Evolutionary conservation across 2,113 vertebrate species (phyloP).

Genomic region (Pelusios castaneus): DNA sequence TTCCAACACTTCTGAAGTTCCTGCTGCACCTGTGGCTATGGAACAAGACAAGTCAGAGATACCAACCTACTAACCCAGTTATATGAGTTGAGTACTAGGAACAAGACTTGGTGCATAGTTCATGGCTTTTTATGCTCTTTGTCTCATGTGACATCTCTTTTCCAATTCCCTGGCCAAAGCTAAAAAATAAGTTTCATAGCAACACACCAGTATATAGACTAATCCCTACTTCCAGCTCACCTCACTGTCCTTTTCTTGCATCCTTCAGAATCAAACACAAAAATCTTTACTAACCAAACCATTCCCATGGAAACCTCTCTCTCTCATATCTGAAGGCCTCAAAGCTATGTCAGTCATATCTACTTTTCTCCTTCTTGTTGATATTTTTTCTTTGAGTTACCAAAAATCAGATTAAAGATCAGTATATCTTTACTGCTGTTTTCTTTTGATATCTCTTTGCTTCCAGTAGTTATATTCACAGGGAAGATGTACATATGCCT

Average conservation of each 20-base stretch:
- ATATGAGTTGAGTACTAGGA: neutral
- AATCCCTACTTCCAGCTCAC: neutral
- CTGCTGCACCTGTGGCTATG: no score
- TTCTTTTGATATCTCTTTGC: slow-evolving; percentile 51
- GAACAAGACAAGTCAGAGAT: no score
- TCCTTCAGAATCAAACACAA: neutral
- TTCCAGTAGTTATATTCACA: slow-evolving; percentile 36
- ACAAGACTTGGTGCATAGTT: neutral
- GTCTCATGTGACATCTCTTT: no score
- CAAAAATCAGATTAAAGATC: slow-evolving; percentile 1
- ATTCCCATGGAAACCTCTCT: neutral
- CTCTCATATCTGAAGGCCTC: neutral
- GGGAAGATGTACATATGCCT: slow-evolving; percentile 42
- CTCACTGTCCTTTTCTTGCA: neutral
- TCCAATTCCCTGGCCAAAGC: neutral
- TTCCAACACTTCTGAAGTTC: no score
- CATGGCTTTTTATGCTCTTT: neutral
- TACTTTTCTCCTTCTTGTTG: neutral
- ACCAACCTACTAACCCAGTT: no score
- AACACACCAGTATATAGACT: accelerated
- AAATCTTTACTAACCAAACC: neutral
- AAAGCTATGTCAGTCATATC: neutral
- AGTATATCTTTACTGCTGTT: neutral
- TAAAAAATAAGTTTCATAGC: no score
- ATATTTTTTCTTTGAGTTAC: slow-evolving; percentile 6